Evolutionary conservation across 2,113 vertebrate genomes (phyloP).

Genomic region (Erythrocercus mccallii): DNA sequence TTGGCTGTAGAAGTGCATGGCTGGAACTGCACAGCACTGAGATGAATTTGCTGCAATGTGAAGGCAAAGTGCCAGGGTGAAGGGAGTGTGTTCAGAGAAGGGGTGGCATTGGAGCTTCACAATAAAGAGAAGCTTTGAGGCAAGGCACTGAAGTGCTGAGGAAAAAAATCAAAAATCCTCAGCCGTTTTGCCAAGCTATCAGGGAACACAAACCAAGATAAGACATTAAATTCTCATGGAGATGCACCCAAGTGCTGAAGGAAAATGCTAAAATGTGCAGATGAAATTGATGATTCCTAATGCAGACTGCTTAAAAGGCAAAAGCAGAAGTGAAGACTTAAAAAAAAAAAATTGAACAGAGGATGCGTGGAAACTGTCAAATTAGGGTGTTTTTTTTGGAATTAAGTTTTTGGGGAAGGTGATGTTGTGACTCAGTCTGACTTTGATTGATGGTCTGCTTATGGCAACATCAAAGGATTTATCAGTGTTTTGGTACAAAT

Average conservation of each 20-base stretch:
- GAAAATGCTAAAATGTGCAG: not conserved
- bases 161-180: not conserved
- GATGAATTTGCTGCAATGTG: not conserved
- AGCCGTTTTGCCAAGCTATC: not conserved
- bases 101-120: not conserved
- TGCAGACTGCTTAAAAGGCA: not conserved
- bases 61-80: not conserved
- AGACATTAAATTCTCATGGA: not conserved
- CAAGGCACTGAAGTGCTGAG: not conserved
- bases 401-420: not conserved
- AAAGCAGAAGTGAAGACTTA: not conserved
- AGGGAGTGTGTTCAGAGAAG: not conserved
- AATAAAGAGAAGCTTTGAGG: conserved; percentile 2
- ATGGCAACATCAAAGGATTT: not conserved
- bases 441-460: not conserved
- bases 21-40: not conserved
- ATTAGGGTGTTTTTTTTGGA: not conserved
- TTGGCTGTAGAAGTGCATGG: not conserved
- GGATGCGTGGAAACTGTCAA: not conserved
- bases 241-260: not conserved
- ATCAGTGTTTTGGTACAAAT: not conserved
- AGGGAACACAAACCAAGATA: not conserved
- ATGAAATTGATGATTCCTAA: not conserved
- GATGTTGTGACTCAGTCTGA: not conserved
- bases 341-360: not conserved